A percentile compares a stretch with the other conserved stretches of the same genome.
Evolutionary conservation across 2,113 vertebrate genomes (phyloP).

Genomic region (Ochotona princeps): DNA sequence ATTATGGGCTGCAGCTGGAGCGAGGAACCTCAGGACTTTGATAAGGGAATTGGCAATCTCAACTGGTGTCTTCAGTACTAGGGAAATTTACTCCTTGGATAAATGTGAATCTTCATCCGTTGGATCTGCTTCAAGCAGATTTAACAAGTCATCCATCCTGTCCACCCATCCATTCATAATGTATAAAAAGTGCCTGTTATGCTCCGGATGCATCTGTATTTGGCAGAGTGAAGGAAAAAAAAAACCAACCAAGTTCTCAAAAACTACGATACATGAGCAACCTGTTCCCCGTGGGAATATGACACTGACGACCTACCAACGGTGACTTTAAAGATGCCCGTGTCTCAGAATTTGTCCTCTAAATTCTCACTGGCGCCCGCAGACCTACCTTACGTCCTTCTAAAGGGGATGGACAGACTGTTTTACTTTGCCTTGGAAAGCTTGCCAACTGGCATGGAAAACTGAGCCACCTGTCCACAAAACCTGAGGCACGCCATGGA

Average conservation of each 20-base stretch:
- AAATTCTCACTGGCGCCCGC: background rate
- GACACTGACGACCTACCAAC: no score
- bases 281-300: background rate
- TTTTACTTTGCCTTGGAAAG: background rate
- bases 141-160: background rate
- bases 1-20: no score
- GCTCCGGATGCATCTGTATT: background rate
- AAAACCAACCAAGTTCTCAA: background rate
- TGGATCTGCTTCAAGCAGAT: constrained; percentile 26
- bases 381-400: background rate
- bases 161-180: background rate
- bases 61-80: no score
- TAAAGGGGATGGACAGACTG: background rate
- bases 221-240: background rate
- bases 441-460: background rate
- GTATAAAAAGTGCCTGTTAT: background rate
- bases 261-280: background rate
- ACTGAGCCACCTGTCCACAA: background rate
- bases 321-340: background rate
- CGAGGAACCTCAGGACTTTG: no score
- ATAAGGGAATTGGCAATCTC: no score
- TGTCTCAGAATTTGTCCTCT: background rate
- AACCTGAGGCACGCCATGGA: background rate
- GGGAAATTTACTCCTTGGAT: no score
- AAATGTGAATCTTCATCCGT: background rate